Conservation (phyloP, 1,140 invertebrate genomes). For the Polypedilum pembai region DNA sequence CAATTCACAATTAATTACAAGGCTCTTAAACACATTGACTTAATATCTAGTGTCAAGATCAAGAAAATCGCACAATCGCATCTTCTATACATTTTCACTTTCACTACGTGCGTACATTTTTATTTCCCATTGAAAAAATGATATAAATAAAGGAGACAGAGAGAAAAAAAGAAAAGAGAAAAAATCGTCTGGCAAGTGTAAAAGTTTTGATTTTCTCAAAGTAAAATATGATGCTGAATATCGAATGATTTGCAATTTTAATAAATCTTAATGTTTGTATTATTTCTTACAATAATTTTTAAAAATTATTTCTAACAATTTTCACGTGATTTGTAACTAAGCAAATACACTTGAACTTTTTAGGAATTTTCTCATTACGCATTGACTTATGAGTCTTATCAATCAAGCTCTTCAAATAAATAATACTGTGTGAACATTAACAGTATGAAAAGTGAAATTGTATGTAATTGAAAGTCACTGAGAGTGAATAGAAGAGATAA, state of each 20-base stretch:
- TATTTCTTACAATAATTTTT: too few relatives aligned
- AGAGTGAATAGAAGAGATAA: not conserved
- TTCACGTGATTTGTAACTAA: not conserved
- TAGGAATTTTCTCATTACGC: not conserved
- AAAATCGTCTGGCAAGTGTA: not conserved
- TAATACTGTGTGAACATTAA: not conserved
- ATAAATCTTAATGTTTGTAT: not conserved
- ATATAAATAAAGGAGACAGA: not conserved
- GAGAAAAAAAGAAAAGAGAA: not conserved
- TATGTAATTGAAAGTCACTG: not conserved
- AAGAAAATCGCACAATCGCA: too few relatives aligned
- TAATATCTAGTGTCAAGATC: too few relatives aligned
- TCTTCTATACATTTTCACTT: too few relatives aligned
- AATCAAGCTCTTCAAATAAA: not conserved
- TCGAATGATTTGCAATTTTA: not conserved
- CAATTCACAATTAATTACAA: too few relatives aligned
- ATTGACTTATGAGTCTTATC: too few relatives aligned
- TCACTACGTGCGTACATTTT: not conserved
- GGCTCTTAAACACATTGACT: too few relatives aligned
- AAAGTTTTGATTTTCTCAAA: not conserved
- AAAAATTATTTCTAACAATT: too few relatives aligned
- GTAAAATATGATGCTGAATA: not conserved
- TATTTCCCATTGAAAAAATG: not conserved
- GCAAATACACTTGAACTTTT: not conserved
- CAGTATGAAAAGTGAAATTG: not conserved